Evolutionary conservation across 2,113 vertebrate species (phyloP).

Genomic region (Gavialis gangeticus): DNA sequence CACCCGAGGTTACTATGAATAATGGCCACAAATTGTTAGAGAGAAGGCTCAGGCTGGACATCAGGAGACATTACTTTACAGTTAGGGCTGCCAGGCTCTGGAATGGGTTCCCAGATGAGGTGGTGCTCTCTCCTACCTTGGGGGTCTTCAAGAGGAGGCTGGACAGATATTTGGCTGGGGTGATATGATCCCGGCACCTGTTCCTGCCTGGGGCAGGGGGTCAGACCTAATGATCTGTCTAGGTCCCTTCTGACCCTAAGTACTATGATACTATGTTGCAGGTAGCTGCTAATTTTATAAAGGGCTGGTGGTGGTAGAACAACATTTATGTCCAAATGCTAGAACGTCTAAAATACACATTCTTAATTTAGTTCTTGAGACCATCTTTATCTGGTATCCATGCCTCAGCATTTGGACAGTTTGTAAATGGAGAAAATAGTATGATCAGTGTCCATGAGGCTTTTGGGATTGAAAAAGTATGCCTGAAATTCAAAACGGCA

Average conservation of each 20-base stretch:
- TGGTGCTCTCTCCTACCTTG: too few relatives aligned
- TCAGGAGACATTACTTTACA: too few relatives aligned
- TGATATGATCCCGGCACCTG: too few relatives aligned
- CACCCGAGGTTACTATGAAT: too few relatives aligned
- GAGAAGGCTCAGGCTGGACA: too few relatives aligned
- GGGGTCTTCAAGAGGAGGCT: too few relatives aligned
- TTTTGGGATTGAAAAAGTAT: not conserved
- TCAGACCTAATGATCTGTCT: too few relatives aligned
- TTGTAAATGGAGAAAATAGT: not conserved
- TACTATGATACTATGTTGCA: not conserved
- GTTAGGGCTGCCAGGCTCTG: too few relatives aligned
- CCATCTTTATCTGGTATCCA: accelerated
- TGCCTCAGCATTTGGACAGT: not conserved
- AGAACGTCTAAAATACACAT: not conserved
- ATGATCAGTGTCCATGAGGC: not conserved
- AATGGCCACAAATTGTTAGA: too few relatives aligned
- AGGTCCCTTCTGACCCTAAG: accelerated
- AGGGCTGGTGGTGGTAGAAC: not conserved
- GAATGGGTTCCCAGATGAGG: too few relatives aligned
- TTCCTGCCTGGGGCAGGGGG: too few relatives aligned
- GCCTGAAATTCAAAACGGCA: not conserved
- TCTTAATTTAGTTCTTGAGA: not conserved
- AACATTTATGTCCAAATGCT: accelerated
- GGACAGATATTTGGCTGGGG: too few relatives aligned
- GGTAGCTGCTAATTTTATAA: accelerated